Conservation (phyloP, 2,113 vertebrate species). For the Caloenas nicobarica region DNA sequence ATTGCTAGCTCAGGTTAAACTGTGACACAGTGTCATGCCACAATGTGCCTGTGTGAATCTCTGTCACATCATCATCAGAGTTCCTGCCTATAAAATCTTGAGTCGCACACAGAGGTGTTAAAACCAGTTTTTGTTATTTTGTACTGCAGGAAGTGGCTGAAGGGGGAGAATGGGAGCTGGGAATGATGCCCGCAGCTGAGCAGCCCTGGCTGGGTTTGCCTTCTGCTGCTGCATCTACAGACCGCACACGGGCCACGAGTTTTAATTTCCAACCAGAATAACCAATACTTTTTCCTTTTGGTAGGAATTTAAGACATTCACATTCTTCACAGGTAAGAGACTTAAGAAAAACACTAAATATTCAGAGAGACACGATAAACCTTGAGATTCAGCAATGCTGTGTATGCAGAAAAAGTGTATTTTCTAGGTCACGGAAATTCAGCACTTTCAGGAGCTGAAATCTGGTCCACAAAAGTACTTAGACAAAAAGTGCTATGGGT, state of each 20-base stretch:
- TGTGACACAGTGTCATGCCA: not conserved
- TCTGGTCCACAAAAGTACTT: not conserved
- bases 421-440: not conserved
- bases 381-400: not conserved
- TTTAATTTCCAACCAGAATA: not conserved
- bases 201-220: not conserved
- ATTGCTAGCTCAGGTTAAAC: no score
- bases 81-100: not conserved
- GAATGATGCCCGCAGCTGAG: not conserved
- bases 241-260: rapidly evolving
- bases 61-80: rapidly evolving
- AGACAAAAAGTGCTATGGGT: not conserved
- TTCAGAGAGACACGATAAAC: not conserved
- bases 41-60: rapidly evolving
- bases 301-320: not conserved
- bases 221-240: not conserved
- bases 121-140: not conserved
- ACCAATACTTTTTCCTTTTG: not conserved
- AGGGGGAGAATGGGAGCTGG: rapidly evolving
- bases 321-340: not conserved
- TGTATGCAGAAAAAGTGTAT: not conserved
- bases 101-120: not conserved
- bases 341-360: not conserved
- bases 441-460: not conserved
- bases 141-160: not conserved